Conservation (phyloP, 2,797 vertebrate species). For the Melanogrammus aeglefinus region DNA sequence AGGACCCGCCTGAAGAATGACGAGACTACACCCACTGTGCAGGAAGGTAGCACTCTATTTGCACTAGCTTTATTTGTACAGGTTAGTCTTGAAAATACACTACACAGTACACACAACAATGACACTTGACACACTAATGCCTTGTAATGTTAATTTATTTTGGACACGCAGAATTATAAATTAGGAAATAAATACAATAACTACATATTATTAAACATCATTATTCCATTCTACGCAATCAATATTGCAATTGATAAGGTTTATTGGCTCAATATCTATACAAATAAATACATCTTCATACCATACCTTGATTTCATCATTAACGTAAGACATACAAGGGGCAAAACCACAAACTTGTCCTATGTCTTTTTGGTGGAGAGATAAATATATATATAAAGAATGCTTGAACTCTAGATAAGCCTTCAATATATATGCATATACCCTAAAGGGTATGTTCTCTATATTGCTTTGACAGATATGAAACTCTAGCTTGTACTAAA, state of each 20-base stretch:
- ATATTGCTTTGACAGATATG: no score
- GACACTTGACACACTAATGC: neutral
- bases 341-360: neutral
- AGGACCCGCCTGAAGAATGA: neutral
- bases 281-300: neutral
- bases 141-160: neutral
- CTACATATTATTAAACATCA: neutral
- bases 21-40: constrained; percentile 1
- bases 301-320: neutral
- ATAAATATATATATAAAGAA: no score
- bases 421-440: no score
- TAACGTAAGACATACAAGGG: neutral
- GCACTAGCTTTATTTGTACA: constrained; percentile 1
- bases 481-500: no score
- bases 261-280: neutral
- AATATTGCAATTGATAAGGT: neutral
- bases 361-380: no score
- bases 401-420: no score
- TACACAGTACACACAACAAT: neutral
- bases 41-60: neutral
- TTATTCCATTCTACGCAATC: neutral
- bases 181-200: neutral
- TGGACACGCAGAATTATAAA: neutral
- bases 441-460: no score
- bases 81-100: neutral